A percentile compares a stretch with the other conserved stretches of the same genome.
Evolutionary conservation across 2,797 vertebrate genomes (phyloP).

Genomic region (Danionella dracula): DNA sequence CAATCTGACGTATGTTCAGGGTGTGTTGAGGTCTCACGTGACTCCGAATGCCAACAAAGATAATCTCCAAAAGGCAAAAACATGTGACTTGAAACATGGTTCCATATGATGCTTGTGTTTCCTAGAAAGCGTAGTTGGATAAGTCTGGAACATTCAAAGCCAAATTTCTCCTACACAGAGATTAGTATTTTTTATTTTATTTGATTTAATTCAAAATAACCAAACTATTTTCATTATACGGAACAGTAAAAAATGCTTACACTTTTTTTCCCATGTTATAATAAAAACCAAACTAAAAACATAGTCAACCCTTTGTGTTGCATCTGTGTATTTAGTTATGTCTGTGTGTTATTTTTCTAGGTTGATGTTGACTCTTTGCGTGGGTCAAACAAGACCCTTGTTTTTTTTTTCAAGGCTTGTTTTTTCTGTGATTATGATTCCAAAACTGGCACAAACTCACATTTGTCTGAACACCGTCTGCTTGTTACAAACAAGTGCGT

Average conservation of each 20-base stretch:
- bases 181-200: too few relatives aligned
- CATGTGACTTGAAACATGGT: slow-evolving; percentile 45
- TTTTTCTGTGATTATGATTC: not conserved
- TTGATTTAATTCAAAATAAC: too few relatives aligned
- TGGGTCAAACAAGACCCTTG: not conserved
- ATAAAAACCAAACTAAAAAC: too few relatives aligned
- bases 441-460: slow-evolving; percentile 6
- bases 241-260: too few relatives aligned
- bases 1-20: not conserved
- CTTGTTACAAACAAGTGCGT: not conserved
- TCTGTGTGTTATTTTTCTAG: not conserved
- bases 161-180: not conserved
- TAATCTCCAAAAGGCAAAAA: slow-evolving; percentile 49
- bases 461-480: not conserved
- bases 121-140: not conserved
- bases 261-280: too few relatives aligned
- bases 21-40: slow-evolving; percentile 40
- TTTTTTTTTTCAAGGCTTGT: not conserved
- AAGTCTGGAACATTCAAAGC: not conserved
- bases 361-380: not conserved
- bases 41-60: slow-evolving; percentile 42
- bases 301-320: not conserved
- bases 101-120: not conserved
- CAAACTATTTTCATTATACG: too few relatives aligned
- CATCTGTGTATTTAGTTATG: not conserved